Conservation (phyloP, 2,797 vertebrate genomes). For the Bufotes viridis region DNA sequence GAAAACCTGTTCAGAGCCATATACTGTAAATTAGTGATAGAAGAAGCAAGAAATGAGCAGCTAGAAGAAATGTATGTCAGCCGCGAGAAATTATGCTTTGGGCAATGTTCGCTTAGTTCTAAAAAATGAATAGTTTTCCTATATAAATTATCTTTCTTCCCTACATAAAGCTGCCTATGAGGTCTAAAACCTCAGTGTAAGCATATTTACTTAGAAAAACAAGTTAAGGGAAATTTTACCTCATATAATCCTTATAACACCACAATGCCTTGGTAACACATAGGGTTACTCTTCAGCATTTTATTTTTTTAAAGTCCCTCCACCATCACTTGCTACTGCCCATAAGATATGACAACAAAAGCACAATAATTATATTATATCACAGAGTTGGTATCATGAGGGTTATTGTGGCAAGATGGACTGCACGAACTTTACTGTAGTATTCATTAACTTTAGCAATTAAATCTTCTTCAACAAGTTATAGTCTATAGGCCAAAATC, state of each 20-base stretch:
- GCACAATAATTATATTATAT: not conserved
- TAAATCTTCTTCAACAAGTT: not conserved
- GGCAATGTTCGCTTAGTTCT: constrained; percentile 8
- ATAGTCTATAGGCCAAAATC: not conserved
- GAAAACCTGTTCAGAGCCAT: not conserved
- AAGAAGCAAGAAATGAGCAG: not conserved
- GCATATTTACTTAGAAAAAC: not conserved
- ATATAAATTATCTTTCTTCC: not conserved
- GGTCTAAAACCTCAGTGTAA: not conserved
- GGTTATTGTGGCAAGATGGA: not conserved
- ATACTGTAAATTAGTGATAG: not conserved
- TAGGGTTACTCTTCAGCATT: not conserved
- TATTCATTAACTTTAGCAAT: not conserved
- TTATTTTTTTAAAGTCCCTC: not conserved
- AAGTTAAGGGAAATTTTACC: not conserved
- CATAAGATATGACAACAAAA: not conserved
- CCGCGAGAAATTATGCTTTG: not conserved
- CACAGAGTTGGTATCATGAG: not conserved
- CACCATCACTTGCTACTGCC: not conserved
- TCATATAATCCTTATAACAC: not conserved
- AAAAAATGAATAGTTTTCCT: constrained; percentile 16
- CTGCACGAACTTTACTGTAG: not conserved
- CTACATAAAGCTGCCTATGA: not conserved
- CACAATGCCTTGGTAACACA: not conserved
- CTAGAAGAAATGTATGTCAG: not conserved